Evolutionary conservation across 2,888 invertebrate genomes (phyloP).

Genomic region (Philaethria dido): DNA sequence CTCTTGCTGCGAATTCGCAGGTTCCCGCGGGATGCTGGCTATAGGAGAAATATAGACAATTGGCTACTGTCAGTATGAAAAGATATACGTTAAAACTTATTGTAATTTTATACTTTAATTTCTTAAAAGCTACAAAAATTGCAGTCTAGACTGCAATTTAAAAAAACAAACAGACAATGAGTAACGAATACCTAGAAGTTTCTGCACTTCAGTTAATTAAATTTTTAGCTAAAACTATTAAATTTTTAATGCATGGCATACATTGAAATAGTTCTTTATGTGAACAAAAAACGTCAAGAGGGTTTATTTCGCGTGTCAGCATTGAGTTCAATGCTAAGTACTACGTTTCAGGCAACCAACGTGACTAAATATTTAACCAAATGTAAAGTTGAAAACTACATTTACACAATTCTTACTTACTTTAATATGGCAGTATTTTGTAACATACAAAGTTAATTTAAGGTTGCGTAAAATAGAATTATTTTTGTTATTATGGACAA

Average conservation of each 20-base stretch:
- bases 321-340: conserved; percentile 17
- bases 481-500: too few species aligned
- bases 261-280: conserved; percentile 1
- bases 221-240: neutral
- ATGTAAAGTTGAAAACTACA: conserved; percentile 7
- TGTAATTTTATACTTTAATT: neutral
- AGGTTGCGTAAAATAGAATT: neutral
- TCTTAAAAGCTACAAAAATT: neutral
- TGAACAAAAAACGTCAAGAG: conserved; percentile 13
- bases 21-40: too few species aligned
- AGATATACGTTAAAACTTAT: neutral
- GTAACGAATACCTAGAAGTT: neutral
- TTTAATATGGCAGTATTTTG: conserved; percentile 1
- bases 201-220: neutral
- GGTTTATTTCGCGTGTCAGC: conserved; percentile 26
- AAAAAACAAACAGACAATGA: neutral
- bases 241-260: neutral
- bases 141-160: neutral
- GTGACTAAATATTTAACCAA: conserved; percentile 15
- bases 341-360: conserved; percentile 12
- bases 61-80: neutral
- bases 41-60: too few species aligned
- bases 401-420: neutral
- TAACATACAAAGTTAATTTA: neutral
- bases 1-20: too few species aligned